Conservation (phyloP, 2,888 invertebrate genomes). For the Drosophila affinis region DNA sequence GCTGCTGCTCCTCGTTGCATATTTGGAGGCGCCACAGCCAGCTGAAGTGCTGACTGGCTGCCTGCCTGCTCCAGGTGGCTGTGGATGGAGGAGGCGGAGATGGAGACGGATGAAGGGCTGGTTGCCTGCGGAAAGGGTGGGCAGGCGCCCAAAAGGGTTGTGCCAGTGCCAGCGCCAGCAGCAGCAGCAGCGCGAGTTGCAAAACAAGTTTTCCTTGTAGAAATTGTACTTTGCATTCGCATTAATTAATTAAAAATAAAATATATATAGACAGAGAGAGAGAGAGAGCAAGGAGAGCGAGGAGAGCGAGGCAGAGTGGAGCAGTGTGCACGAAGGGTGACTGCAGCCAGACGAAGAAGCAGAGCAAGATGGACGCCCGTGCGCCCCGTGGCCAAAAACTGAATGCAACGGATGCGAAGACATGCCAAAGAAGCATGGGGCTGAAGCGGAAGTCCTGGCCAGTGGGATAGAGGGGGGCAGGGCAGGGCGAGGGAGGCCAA, state of each 20-base stretch:
- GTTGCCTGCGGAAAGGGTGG: neutral
- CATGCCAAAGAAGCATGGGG: constrained; percentile 77
- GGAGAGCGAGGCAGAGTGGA: constrained; percentile 6
- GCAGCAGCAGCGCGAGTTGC: constrained; percentile 50
- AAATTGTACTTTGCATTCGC: constrained; percentile 82
- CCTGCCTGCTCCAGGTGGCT: constrained; percentile 25
- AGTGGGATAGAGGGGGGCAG: constrained; percentile 1
- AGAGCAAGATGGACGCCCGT: constrained; percentile 51
- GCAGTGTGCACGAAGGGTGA: constrained; percentile 4
- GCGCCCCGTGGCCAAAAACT: constrained; percentile 43
- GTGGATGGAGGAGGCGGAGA: neutral
- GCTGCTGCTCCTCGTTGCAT: constrained; percentile 60
- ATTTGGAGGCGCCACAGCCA: constrained; percentile 67
- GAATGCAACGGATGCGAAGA: constrained; percentile 80
- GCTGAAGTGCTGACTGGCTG: constrained; percentile 45
- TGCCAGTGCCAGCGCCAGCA: neutral
- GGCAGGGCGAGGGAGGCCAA: constrained; percentile 47
- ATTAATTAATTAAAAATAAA: constrained; percentile 82
- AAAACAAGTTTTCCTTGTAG: constrained; percentile 81
- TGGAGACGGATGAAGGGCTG: neutral
- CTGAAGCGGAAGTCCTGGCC: constrained; percentile 55
- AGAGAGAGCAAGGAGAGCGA: neutral
- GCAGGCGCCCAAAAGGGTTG: constrained; percentile 64
- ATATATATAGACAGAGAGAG: constrained; percentile 52
- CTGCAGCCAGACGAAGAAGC: constrained; percentile 56